A percentile compares a stretch with the other conserved stretches of the same genome.
Conservation (phyloP, 2,888 invertebrate species). For the Phlogophora meticulosa region DNA sequence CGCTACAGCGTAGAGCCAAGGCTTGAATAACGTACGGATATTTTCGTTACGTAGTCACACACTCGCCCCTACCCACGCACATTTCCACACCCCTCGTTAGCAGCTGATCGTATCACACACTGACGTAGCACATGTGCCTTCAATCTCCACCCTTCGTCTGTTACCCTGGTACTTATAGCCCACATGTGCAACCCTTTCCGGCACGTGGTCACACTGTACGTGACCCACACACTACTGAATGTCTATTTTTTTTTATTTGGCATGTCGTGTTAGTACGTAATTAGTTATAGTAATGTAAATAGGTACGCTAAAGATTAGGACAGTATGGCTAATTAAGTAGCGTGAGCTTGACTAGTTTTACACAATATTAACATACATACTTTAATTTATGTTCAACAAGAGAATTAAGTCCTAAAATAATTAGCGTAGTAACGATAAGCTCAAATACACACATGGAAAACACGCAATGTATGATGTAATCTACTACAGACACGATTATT, state of each 20-base stretch:
- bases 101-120: conserved; percentile 71
- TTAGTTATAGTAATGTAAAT: conserved; percentile 22
- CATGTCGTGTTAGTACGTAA: conserved; percentile 23
- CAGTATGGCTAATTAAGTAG: conserved; percentile 20
- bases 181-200: conserved; percentile 90
- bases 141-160: conserved; percentile 76
- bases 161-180: conserved; percentile 87
- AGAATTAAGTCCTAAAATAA: background rate
- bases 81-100: conserved; percentile 60
- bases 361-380: background rate
- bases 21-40: conserved; percentile 6
- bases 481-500: conserved; percentile 38
- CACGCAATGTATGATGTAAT: conserved; percentile 21
- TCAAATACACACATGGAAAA: conserved; percentile 31
- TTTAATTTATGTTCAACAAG: conserved; percentile 6
- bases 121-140: conserved; percentile 80
- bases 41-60: conserved; percentile 29
- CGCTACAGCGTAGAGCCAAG: conserved; percentile 38
- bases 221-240: conserved; percentile 68
- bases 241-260: conserved; percentile 12
- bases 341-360: background rate
- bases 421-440: conserved; percentile 7
- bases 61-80: conserved; percentile 56
- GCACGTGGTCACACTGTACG: conserved; percentile 75
- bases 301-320: conserved; percentile 9